Percentiles rank a stretch among this genome's conserved stretches.
These are phyloP conservation scores for Melitaea athalia DNA, from an alignment of 2,888 invertebrate species.

Conservation along the genomic window DNA sequence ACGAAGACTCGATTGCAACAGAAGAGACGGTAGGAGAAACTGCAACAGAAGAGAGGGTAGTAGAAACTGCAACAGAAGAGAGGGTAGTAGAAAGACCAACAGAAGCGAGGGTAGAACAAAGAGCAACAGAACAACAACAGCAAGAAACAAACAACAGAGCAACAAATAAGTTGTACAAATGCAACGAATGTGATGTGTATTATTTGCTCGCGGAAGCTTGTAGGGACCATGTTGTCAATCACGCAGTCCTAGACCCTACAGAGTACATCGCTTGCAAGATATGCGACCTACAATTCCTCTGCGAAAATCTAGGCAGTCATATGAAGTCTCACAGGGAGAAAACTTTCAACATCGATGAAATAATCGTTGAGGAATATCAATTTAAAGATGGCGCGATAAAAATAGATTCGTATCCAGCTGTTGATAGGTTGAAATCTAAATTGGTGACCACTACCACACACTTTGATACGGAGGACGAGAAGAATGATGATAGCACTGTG, in stretches of 20 bases:
- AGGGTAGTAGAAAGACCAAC: neutral
- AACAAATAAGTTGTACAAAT: conserved; percentile 43
- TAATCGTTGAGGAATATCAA: conserved; percentile 53
- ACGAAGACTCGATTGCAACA: no score
- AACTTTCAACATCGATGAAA: conserved; percentile 50
- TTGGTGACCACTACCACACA: conserved; percentile 56
- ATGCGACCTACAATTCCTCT: conserved; percentile 57
- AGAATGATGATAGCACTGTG: neutral
- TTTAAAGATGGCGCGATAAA: conserved; percentile 10
- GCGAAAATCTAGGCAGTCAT: conserved; percentile 51
- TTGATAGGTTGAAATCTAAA: conserved; percentile 53
- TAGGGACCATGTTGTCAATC: conserved; percentile 49
- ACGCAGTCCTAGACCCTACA: conserved; percentile 49
- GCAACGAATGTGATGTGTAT: conserved; percentile 56
- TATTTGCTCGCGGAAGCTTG: conserved; percentile 50
- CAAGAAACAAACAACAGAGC: neutral
- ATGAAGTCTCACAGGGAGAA: conserved; percentile 51
- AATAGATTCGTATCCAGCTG: conserved; percentile 46
- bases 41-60: neutral
- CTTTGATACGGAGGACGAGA: conserved; percentile 34
- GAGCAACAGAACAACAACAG: neutral
- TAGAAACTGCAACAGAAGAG: neutral
- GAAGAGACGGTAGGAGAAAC: no score
- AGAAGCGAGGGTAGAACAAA: neutral
- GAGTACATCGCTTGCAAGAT: conserved; percentile 61